Evolutionary conservation across 2,797 vertebrate genomes (phyloP), one percentile per base, ranked within the genome.

Genomic region (Ambastaia sidthimunki): DNA sequence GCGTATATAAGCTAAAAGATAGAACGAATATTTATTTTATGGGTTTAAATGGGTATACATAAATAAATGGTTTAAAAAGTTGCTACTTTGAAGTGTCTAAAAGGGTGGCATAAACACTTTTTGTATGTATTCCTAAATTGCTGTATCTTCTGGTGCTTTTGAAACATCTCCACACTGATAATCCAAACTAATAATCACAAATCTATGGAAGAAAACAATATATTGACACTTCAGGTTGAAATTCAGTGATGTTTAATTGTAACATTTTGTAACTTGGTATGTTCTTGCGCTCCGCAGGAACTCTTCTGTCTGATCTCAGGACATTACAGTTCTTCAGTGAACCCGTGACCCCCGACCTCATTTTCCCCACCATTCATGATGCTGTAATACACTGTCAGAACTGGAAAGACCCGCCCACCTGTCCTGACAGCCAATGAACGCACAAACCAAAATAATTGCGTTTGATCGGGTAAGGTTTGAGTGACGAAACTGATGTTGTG

Each of bases 361-460:
- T 97, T 65, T 99, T 98, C 80, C 95, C 95, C 59, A 96, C 95
- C 1, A 77, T 98, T 76, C 96, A 98, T 0, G 98, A 99, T 0
- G 97, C 98, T 0, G 95, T 96, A 25, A 90, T 98, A 52, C 90
- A 94, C 86, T 95, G 96, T 87, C 94, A 80, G 7, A 41, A 67
- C 60, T 70, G 18, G 1, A 28, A 55, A 57, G 0, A 59, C 48
- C 59, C 37, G 2, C 54, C 11, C 19, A 0, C 1, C 44, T 3
- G 70, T 65, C 13, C 72, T 54, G 37, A 60, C 19, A 5, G 16
- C 67, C 75, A 71, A 9, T 44, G 67, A 48, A 23, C 7, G 0
- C 57, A 80, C 62, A 74, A 21, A 3, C 12, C 21, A 23, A 41
- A 41, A 41, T 34, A n/a, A 23, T 41, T 55, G 28, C 52, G 3